phyloP scores from a whole-genome alignment of 1,140 invertebrate genomes.

The Prorops nasuta region DNA sequence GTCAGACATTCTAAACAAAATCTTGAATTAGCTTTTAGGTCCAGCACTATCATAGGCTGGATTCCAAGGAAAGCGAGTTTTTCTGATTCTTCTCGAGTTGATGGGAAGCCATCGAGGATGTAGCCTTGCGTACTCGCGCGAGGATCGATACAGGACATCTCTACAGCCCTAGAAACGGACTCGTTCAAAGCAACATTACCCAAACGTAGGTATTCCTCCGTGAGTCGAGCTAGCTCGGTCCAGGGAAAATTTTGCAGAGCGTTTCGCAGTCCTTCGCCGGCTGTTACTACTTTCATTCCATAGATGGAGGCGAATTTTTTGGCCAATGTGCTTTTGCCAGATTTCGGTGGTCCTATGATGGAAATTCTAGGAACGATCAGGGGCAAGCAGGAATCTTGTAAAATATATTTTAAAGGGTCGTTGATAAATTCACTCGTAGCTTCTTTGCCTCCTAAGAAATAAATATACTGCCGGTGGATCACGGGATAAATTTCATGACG shows the following conservation, averaged over 20 bases:
- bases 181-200: conserved; percentile 44
- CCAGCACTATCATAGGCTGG: conserved; percentile 57
- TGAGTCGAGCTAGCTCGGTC: conserved; percentile 49
- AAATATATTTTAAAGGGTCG: conserved; percentile 59
- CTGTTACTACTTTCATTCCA: conserved; percentile 55
- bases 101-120: conserved; percentile 62
- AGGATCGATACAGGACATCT: conserved; percentile 52
- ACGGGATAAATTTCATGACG: conserved; percentile 54
- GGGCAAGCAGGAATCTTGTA: conserved; percentile 33
- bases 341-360: conserved; percentile 81
- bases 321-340: conserved; percentile 75
- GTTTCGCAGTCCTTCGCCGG: conserved; percentile 53
- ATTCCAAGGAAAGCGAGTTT: conserved; percentile 52
- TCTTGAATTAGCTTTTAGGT: conserved; percentile 46
- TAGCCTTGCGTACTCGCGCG: conserved; percentile 54
- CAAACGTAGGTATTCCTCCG: conserved; percentile 38
- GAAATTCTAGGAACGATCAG: conserved; percentile 68
- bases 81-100: conserved; percentile 48
- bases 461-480: conserved; percentile 59
- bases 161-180: conserved; percentile 50
- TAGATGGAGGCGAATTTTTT: conserved; percentile 54
- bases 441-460: conserved; percentile 57
- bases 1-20: conserved; percentile 47
- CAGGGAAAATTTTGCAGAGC: conserved; percentile 51
- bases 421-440: conserved; percentile 53